Conservation (phyloP, 2,113 vertebrate species). For the Cheilinus undulatus region DNA sequence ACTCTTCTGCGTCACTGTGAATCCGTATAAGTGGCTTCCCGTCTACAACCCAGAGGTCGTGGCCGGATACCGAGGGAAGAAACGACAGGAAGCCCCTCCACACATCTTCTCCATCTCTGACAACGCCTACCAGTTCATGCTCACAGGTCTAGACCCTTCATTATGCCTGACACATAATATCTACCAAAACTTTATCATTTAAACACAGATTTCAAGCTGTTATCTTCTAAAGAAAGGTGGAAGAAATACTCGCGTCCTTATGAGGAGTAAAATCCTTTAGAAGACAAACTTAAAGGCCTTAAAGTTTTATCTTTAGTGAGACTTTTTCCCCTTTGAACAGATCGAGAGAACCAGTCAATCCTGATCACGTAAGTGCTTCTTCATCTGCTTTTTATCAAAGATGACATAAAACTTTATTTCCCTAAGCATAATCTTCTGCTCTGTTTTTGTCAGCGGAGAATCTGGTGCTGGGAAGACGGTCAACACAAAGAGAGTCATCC, state of each 20-base stretch:
- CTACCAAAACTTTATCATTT: no score
- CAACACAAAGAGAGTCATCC: slow-evolving; percentile 90
- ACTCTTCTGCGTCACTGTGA: slow-evolving; percentile 67
- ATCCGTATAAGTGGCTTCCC: slow-evolving; percentile 70
- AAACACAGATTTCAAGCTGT: no score
- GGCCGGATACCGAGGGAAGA: slow-evolving; percentile 85
- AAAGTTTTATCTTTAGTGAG: background rate
- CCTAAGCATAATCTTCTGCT: slow-evolving; percentile 40
- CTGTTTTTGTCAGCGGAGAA: slow-evolving; percentile 81
- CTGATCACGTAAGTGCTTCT: slow-evolving; percentile 85
- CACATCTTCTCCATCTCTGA: slow-evolving; percentile 92
- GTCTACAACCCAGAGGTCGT: slow-evolving; percentile 77
- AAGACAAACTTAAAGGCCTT: no score
- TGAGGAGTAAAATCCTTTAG: no score
- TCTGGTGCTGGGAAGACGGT: slow-evolving; percentile 92
- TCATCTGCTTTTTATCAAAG: background rate
- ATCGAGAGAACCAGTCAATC: slow-evolving; percentile 87
- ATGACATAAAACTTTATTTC: background rate
- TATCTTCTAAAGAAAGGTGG: no score
- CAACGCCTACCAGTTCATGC: slow-evolving; percentile 90
- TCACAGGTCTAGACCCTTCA: slow-evolving; percentile 77
- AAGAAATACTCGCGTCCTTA: no score
- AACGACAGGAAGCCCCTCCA: slow-evolving; percentile 88
- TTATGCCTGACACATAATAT: background rate
- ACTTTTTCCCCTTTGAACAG: slow-evolving; percentile 55